These are phyloP conservation scores for Orthosia cruda DNA, from an alignment of 2,888 invertebrate species.

Conservation along the genomic window DNA sequence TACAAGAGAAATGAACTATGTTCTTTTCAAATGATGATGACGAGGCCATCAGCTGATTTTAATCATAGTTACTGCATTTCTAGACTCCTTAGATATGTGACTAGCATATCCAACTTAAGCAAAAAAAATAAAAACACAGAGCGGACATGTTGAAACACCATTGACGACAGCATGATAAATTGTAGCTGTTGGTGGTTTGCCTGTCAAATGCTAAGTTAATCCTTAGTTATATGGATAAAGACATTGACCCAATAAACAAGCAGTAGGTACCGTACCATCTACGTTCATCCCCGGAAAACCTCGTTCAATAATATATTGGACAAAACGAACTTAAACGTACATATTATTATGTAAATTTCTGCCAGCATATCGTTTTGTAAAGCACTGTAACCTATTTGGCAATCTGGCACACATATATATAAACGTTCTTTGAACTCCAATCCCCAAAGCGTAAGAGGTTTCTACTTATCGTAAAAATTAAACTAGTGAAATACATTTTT, in stretches of 20 bases:
- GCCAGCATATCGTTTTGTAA: slow-evolving; percentile 39
- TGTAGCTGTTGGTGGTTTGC: no score
- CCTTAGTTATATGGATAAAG: background rate
- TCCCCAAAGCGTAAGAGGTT: slow-evolving; percentile 31
- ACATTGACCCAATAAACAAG: background rate
- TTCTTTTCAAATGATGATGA: no score
- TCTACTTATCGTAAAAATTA: slow-evolving; percentile 38
- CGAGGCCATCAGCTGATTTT: no score
- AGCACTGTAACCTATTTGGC: slow-evolving; percentile 65
- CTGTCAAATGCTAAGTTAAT: background rate
- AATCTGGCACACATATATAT: slow-evolving; percentile 30
- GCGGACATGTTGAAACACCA: no score
- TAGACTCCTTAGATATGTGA: no score
- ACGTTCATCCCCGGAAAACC: background rate
- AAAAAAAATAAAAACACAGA: no score
- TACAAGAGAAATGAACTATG: background rate
- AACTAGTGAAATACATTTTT: slow-evolving; percentile 25
- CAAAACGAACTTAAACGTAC: slow-evolving; percentile 20
- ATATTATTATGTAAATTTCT: slow-evolving; percentile 45
- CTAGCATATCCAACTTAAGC: no score
- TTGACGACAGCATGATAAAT: no score
- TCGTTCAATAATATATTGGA: slow-evolving; percentile 26
- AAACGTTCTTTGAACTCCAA: slow-evolving; percentile 42
- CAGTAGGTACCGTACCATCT: background rate
- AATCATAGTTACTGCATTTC: no score